Conservation (phyloP, 2,113 vertebrate species). For the cattle (Bos taurus) region DNA sequence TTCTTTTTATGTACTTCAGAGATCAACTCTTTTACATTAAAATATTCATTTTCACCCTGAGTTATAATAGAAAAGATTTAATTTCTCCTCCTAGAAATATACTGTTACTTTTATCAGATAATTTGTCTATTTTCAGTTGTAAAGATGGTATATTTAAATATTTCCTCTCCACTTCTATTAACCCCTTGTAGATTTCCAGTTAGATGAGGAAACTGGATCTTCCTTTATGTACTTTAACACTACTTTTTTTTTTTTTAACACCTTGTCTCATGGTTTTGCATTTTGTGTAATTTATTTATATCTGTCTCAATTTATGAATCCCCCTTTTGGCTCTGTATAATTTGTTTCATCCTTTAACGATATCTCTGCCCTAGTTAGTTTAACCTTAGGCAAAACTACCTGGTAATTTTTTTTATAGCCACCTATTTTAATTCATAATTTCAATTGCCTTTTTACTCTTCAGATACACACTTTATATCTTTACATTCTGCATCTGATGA, state of each 20-base stretch:
- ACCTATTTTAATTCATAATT: neutral
- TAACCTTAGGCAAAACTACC: neutral
- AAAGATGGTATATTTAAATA: neutral
- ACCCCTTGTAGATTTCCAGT: neutral
- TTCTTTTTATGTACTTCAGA: neutral
- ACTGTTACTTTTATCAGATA: neutral
- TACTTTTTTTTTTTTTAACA: neutral
- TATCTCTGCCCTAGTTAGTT: neutral
- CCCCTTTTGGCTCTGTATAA: neutral
- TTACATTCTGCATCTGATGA: neutral
- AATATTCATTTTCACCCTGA: neutral
- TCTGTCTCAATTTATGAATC: neutral
- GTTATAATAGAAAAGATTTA: neutral
- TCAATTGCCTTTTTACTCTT: neutral
- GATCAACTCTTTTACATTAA: neutral
- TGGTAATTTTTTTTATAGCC: neutral
- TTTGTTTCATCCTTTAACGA: neutral
- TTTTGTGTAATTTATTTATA: neutral
- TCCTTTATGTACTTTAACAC: neutral
- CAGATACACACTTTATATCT: neutral
- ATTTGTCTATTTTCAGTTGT: neutral
- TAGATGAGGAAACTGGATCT: neutral
- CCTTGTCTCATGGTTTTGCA: neutral
- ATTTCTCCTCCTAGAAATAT: neutral
- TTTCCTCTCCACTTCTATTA: neutral